phyloP scores from a whole-genome alignment of 2,888 invertebrate genomes.

The Craniophora ligustri region DNA sequence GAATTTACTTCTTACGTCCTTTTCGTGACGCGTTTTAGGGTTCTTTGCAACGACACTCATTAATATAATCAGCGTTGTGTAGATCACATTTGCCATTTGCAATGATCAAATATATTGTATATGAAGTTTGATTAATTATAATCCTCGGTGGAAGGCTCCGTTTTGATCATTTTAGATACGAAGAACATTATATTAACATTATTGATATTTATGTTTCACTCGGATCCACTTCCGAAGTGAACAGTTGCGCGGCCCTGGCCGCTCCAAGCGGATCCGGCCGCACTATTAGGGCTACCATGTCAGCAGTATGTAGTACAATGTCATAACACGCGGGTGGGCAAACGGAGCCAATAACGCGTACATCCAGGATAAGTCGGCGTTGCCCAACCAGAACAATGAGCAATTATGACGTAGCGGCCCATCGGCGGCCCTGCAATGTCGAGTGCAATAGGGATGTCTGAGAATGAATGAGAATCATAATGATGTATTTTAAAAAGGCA shows the following conservation, averaged over 20 bases:
- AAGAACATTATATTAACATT: too few relatives aligned
- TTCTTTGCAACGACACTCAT: too few relatives aligned
- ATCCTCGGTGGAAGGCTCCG: too few relatives aligned
- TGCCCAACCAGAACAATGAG: constrained; percentile 30
- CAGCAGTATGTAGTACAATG: constrained; percentile 27
- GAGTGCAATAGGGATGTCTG: constrained; percentile 31
- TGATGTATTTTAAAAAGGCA: too few relatives aligned
- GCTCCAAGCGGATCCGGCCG: neutral
- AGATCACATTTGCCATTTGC: too few relatives aligned
- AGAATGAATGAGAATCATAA: too few relatives aligned
- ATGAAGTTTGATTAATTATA: too few relatives aligned
- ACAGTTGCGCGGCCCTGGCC: constrained; percentile 30
- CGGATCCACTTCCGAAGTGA: too few relatives aligned
- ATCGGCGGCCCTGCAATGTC: constrained; percentile 25
- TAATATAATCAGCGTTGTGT: too few relatives aligned
- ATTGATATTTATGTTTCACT: too few relatives aligned
- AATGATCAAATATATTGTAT: too few relatives aligned
- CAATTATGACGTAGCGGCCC: constrained; percentile 33
- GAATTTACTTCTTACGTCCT: neutral
- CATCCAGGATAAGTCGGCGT: constrained; percentile 8
- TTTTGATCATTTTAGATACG: too few relatives aligned
- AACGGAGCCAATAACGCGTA: constrained; percentile 6
- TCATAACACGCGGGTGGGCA: neutral
- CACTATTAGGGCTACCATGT: constrained; percentile 6
- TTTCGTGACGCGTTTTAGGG: neutral